These are phyloP conservation scores for Aphelenchoides fujianensis DNA, from an alignment of 1,140 invertebrate genomes.

Conservation along the genomic window DNA sequence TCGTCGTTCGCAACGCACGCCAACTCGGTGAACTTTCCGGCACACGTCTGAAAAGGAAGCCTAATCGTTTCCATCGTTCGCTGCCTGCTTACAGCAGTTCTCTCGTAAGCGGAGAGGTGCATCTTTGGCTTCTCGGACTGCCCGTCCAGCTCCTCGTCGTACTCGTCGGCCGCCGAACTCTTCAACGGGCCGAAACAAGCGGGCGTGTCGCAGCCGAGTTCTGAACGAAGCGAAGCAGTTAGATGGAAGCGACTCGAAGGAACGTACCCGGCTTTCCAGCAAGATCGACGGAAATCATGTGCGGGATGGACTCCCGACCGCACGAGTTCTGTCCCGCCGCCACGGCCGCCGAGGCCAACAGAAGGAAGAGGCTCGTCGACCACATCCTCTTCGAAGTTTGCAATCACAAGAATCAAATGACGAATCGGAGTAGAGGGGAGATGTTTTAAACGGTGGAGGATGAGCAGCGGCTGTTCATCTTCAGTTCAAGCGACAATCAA, in stretches of 20 bases:
- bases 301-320: slow-evolving; percentile 25
- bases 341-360: neutral
- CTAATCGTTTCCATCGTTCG: neutral
- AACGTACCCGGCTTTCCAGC: slow-evolving; percentile 26
- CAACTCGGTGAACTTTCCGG: slow-evolving; percentile 30
- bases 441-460: neutral
- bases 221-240: slow-evolving; percentile 27
- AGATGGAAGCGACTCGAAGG: neutral
- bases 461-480: neutral
- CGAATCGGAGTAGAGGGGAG: neutral
- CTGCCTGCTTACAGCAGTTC: slow-evolving; percentile 31
- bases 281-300: slow-evolving; percentile 29
- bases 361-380: neutral
- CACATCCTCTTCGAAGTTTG: neutral
- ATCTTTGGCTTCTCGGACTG: too few relatives aligned
- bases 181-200: slow-evolving; percentile 32
- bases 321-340: neutral
- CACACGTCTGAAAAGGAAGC: slow-evolving; percentile 32
- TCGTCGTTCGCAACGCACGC: slow-evolving; percentile 39
- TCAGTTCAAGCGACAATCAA: neutral
- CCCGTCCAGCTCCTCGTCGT: slow-evolving; percentile 27
- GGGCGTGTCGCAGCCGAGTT: slow-evolving; percentile 34
- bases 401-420: neutral
- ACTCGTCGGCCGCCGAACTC: slow-evolving; percentile 13
- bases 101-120: slow-evolving; percentile 20